Conservation (phyloP, 2,888 invertebrate genomes). For the Cephus runcator region DNA sequence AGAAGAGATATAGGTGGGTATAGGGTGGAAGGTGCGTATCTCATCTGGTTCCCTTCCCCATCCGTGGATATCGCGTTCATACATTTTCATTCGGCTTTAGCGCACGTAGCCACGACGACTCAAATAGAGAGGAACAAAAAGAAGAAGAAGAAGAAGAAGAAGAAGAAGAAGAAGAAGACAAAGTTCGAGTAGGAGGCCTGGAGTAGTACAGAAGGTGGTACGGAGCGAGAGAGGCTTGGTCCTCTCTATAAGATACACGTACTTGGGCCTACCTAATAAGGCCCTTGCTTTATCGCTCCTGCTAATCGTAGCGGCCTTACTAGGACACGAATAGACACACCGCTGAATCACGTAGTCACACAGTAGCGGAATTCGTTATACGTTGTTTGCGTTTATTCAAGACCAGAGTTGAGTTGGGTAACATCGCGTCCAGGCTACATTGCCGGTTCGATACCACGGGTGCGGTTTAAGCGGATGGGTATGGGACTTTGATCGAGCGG, state of each 20-base stretch:
- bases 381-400: not conserved
- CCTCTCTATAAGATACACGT: conserved; percentile 1
- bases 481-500: not conserved
- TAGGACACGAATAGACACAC: conserved; percentile 51
- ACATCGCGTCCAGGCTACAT: not conserved
- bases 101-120: conserved; percentile 4
- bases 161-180: not conserved
- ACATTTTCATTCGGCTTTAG: conserved; percentile 14
- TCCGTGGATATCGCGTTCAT: conserved; percentile 11
- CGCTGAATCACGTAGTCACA: conserved; percentile 13
- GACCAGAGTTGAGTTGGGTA: not conserved
- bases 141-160: conserved; percentile 8
- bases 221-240: not conserved
- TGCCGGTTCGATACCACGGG: not conserved
- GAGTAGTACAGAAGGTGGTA: conserved; percentile 2
- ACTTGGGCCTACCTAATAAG: conserved; percentile 45
- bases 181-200: conserved; percentile 2
- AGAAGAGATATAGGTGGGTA: conserved; percentile 4
- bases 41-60: conserved; percentile 5
- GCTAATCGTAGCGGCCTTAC: conserved; percentile 52
- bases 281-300: conserved; percentile 46
- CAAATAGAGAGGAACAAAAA: conserved; percentile 4
- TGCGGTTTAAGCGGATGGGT: not conserved
- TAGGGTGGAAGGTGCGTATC: not conserved
- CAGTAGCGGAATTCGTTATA: not conserved